A percentile compares a stretch with the other conserved stretches of the same genome.
These are phyloP conservation scores for Nyctereutes procyonoides DNA, from an alignment of 2,113 vertebrate species.

Conservation along the genomic window DNA sequence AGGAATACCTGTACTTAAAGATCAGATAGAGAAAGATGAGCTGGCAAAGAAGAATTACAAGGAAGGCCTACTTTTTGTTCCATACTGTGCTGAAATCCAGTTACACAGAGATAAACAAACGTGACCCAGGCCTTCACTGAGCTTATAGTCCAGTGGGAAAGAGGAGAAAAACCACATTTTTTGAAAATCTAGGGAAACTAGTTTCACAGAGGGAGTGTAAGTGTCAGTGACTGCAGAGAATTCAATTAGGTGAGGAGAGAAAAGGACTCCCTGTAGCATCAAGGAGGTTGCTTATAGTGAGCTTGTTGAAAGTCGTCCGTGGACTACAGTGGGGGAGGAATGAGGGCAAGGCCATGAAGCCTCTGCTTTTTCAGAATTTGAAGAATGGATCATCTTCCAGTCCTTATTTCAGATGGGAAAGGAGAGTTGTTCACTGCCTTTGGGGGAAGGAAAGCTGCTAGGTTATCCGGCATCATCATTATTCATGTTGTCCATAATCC, in stretches of 20 bases:
- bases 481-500: background rate
- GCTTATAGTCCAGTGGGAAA: background rate
- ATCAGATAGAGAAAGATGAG: background rate
- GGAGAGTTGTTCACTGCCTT: background rate
- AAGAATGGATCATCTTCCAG: background rate
- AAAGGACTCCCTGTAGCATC: background rate
- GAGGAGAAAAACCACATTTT: fast-evolving
- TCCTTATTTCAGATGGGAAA: background rate
- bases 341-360: background rate
- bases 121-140: background rate
- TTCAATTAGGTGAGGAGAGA: background rate
- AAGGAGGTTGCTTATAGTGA: background rate
- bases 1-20: background rate
- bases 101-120: background rate
- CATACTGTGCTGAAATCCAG: background rate
- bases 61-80: background rate
- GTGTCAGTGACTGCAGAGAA: background rate
- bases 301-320: background rate
- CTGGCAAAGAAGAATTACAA: background rate
- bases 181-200: background rate
- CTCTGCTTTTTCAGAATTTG: background rate
- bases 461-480: background rate
- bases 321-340: background rate
- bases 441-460: background rate
- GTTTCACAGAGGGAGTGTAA: background rate